Base-by-base conservation (phyloP, 2,888 invertebrate genomes). In the Agrochola circellaris region DNA sequence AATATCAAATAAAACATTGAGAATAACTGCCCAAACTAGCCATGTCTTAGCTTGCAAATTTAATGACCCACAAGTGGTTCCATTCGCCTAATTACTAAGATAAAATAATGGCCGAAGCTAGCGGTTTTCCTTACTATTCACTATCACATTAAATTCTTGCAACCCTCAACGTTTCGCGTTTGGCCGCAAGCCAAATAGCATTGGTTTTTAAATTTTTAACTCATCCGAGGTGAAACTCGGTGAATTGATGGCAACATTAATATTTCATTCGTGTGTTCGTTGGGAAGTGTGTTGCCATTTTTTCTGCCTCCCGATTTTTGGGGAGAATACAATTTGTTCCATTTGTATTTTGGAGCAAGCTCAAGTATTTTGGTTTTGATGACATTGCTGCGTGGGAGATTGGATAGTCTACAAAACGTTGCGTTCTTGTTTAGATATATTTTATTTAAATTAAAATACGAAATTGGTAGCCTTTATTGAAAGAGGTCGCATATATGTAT, bases 181-280 rank as follows among this genome's bases (percentile, higher is more conserved):
- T 95, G 95, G 95, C 90, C 77, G 67, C 48, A 58, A 65, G 92
- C 95, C 95, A 95, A 94, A 95, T 93, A 90, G 92, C 93, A 93
- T 93, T 91, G 93, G 93, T 93, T 94, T 51, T 93, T 90, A 92
- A 94, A 93, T 93, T 93, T 94, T 94, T 92, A 93, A 94, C 92
- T 90, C 90, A 87, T 86, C 84, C 86, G 87, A 90, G 89, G 89
- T 90, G 89, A 90, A 88, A 88, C 89, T 85, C 83, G 77, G 78
- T 73, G 89, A 91, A 93, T 93, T 93, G 92, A 93, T 93, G 91
- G 91, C 89, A 89, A 89, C 88, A 92, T 94, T 93, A 93, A 93
- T 93, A 93, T 92, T 93, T 92, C 90, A 93, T 90, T 76, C 81
- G 79, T 82, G 77, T 88, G 77, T 88, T 75, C 78, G 83, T 77